Conservation (phyloP, 2,797 vertebrate species). For the Cryptoprocta ferox region DNA sequence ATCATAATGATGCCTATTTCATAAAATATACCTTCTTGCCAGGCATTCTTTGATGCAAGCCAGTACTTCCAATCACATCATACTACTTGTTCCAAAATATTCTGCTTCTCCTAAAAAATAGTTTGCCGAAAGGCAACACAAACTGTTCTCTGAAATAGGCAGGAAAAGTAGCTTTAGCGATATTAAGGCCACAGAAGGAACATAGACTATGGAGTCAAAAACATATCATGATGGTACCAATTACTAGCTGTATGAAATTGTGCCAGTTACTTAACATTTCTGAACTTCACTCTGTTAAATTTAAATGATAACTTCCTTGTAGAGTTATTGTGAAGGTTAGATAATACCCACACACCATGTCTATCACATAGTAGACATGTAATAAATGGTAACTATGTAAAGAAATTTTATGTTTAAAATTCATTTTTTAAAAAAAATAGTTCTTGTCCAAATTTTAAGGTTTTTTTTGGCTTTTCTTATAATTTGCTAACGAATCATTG, state of each 20-base stretch:
- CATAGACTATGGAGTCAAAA: neutral
- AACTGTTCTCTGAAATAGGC: neutral
- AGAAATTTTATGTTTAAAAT: neutral
- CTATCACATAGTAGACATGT: neutral
- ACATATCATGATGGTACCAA: neutral
- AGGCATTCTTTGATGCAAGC: neutral
- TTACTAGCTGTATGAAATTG: neutral
- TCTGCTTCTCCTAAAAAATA: neutral
- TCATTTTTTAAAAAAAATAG: neutral
- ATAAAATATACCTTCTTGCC: neutral
- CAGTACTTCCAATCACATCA: neutral
- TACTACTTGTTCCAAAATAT: neutral
- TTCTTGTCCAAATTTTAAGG: neutral
- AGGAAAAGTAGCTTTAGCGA: neutral
- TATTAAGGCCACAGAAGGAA: neutral
- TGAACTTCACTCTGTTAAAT: neutral
- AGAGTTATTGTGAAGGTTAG: neutral
- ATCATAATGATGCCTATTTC: neutral
- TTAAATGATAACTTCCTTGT: neutral
- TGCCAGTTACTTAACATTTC: neutral
- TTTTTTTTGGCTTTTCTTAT: neutral
- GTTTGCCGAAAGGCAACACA: neutral
- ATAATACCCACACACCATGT: neutral
- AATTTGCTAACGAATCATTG: neutral
- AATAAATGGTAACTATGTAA: neutral